Base-by-base conservation (phyloP, 2,797 vertebrate genomes). In the Lophius americanus region DNA sequence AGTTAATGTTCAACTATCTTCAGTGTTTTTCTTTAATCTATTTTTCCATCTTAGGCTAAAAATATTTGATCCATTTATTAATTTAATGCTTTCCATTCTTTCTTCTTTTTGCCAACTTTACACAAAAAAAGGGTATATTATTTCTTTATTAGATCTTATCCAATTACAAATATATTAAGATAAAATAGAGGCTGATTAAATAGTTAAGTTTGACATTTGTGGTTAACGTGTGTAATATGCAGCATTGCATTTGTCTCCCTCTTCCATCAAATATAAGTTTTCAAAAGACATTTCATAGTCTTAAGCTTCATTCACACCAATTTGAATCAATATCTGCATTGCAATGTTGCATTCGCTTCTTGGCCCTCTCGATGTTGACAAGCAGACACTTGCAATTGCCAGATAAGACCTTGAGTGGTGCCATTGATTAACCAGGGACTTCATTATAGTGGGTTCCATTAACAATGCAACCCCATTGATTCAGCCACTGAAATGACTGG, bases 401-500 rank as follows among this genome's bases (percentile, higher is more conserved):
- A 87, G 87, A 91, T 88, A 89, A 91, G 85, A 82, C 79, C 79
- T 84, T 42, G 81, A 91, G 87, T 84, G 83, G 85, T 84, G 87
- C 83, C 81, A 91, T 90, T 90, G 90, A 92, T 91, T 91, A 86
- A 90, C 86, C 81, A 73, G 79, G 78, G 83, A 90, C 91, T 91
- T 91, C 85, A 90, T 92, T 91, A 91, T 85, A 81, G 84, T 64
- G 80, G 67, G 79, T 84, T 79, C 88, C 88, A 90, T 91, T 90
- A 92, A 91, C 88, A 89, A 88, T 88, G 83, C 86, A 86, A 79
- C 78, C 85, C 79, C 88, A 91, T 90, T 88, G 90, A 92, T 91
- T 85, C 76, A 71, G 81, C 81, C 74, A 65, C 74, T 75, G 76
- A 74, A 87, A 90, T 77, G 76, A 72, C 81, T 83, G 75, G 60